Evolutionary conservation across 2,888 invertebrate genomes (phyloP).

Genomic region (Heliconius ismenius): DNA sequence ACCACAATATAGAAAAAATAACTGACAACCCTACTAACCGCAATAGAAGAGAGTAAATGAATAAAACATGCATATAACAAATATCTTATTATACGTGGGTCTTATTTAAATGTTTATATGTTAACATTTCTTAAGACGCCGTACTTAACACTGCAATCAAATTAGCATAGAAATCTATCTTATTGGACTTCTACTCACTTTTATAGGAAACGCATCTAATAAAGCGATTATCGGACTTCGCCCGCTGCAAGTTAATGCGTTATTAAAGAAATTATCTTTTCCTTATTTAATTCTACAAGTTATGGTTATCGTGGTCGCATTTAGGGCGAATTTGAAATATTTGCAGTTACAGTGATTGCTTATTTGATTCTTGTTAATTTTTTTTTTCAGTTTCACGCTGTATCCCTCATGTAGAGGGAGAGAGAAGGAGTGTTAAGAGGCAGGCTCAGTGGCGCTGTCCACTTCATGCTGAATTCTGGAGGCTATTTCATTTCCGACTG

Average conservation of each 20-base stretch:
- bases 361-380: not conserved
- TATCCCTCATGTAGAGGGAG: too few relatives aligned
- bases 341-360: not conserved
- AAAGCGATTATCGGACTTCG: constrained; percentile 31
- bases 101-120: constrained; percentile 9
- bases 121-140: constrained; percentile 48
- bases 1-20: not conserved
- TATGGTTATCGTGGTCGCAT: not conserved
- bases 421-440: too few relatives aligned
- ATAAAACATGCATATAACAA: not conserved
- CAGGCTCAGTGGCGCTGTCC: too few relatives aligned
- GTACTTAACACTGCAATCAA: constrained; percentile 55
- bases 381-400: not conserved
- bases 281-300: not conserved
- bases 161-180: constrained; percentile 74
- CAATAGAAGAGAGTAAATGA: not conserved
- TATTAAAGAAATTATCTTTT: constrained; percentile 21
- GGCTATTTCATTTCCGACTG: too few relatives aligned
- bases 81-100: not conserved
- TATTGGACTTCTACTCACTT: constrained; percentile 53
- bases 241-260: constrained; percentile 11
- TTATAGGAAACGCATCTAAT: constrained; percentile 33
- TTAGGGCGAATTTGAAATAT: not conserved
- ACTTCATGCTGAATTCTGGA: too few relatives aligned
- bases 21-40: not conserved